These are phyloP conservation scores for Lutraria lutraria DNA, from an alignment of 2,888 invertebrate species.

Conservation along the genomic window DNA sequence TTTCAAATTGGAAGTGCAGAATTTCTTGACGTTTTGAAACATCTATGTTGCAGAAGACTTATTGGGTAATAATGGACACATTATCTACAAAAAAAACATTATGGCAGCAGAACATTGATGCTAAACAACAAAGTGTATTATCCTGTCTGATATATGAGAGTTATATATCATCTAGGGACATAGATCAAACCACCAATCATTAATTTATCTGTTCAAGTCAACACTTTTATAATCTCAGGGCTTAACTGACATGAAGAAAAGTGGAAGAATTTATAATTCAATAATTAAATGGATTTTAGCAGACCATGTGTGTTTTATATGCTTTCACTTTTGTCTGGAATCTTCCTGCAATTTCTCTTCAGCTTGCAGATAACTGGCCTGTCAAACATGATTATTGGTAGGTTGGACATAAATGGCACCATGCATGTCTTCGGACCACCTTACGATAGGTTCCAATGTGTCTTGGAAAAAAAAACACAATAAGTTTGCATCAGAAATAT, in stretches of 20 bases:
- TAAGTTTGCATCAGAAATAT: not conserved
- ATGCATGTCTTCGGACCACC: not conserved
- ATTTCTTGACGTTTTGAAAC: not conserved
- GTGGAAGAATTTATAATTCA: not conserved
- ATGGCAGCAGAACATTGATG: not conserved
- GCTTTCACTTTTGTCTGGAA: not conserved
- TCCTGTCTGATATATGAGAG: not conserved
- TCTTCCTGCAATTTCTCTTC: not conserved
- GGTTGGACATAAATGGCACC: not conserved
- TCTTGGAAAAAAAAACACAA: not conserved
- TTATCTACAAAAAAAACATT: not conserved
- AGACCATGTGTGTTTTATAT: constrained; percentile 7
- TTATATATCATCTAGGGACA: not conserved
- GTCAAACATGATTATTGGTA: not conserved
- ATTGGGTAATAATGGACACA: not conserved
- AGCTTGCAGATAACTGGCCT: not conserved
- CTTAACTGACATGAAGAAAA: not conserved
- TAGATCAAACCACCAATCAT: not conserved
- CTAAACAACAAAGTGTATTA: not conserved
- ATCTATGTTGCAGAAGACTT: not conserved
- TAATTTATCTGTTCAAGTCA: not conserved
- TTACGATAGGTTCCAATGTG: not conserved
- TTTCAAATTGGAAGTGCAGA: not conserved
- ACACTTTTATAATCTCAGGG: not conserved
- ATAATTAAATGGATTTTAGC: not conserved